A percentile compares a stretch with the other conserved stretches of the same genome.
Conservation (phyloP, 2,797 vertebrate species). For the Atherinosoma microstoma region DNA sequence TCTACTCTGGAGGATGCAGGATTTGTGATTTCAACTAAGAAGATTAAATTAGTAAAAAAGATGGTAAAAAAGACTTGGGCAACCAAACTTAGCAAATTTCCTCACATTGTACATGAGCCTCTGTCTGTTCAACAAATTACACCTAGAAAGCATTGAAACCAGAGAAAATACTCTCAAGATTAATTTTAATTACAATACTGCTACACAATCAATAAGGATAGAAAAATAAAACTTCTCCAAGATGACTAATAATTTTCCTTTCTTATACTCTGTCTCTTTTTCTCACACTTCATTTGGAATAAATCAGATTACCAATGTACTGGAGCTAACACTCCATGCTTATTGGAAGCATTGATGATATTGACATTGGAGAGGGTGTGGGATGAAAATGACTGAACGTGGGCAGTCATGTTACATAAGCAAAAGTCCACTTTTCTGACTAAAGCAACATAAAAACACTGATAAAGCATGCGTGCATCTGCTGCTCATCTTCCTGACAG, state of each 20-base stretch:
- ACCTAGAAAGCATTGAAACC: background rate
- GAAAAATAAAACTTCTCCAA: too few species aligned
- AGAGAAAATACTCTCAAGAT: background rate
- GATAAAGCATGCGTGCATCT: slow-evolving; percentile 41
- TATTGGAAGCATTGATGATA: slow-evolving; percentile 71
- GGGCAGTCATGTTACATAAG: slow-evolving; percentile 75
- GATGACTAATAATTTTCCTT: too few species aligned
- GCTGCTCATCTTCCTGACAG: slow-evolving; percentile 40
- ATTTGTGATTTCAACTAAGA: too few species aligned
- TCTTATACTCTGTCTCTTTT: background rate
- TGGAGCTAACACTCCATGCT: slow-evolving; percentile 55
- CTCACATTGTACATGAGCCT: too few species aligned
- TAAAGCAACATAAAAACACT: slow-evolving; percentile 62
- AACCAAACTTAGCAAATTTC: too few species aligned
- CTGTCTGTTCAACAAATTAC: background rate
- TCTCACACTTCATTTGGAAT: slow-evolving; percentile 19
- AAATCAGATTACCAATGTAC: slow-evolving; percentile 40
- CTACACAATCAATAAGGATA: background rate
- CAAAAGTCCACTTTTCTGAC: slow-evolving; percentile 61
- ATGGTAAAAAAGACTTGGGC: too few species aligned
- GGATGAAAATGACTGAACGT: slow-evolving; percentile 74
- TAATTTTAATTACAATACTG: background rate
- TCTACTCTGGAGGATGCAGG: too few species aligned
- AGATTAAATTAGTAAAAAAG: too few species aligned
- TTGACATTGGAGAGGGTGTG: slow-evolving; percentile 75